phyloP scores from a whole-genome alignment of 2,113 vertebrate genomes.

The Amblyornis subalaris region DNA sequence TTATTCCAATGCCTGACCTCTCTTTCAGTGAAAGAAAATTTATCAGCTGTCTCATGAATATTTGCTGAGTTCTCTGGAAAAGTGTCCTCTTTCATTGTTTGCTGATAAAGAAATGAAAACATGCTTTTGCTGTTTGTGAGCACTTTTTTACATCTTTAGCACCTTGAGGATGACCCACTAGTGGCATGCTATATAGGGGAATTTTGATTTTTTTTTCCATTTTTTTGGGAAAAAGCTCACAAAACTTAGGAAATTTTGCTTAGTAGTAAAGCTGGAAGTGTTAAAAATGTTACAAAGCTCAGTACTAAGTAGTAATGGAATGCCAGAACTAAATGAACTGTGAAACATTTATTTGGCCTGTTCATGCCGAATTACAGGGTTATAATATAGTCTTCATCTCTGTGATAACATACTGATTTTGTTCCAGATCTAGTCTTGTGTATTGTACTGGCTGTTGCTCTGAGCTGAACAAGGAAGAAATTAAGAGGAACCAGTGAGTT shows the following conservation, averaged over 20 bases:
- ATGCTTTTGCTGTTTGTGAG: neutral
- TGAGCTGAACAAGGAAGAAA: neutral
- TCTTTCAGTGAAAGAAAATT: neutral
- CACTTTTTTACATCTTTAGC: neutral
- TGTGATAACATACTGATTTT: neutral
- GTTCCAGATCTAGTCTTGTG: neutral
- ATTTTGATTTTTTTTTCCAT: neutral
- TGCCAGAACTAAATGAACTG: neutral
- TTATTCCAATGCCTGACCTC: neutral
- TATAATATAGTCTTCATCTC: neutral
- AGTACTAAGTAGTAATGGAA: neutral
- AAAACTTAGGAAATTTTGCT: neutral
- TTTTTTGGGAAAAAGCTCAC: neutral
- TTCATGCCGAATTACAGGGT: neutral
- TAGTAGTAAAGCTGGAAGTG: neutral
- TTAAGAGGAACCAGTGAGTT: neutral
- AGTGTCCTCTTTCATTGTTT: neutral
- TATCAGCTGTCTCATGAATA: fast-evolving
- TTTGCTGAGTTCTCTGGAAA: neutral
- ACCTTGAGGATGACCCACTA: neutral
- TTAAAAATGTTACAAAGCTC: neutral
- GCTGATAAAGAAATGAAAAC: neutral
- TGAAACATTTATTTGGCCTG: neutral
- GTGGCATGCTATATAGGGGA: neutral
- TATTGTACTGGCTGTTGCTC: neutral